A percentile compares a stretch with the other conserved stretches of the same genome.
phyloP scores from a whole-genome alignment of 2,888 invertebrate species.

The Electrophaes corylata region DNA sequence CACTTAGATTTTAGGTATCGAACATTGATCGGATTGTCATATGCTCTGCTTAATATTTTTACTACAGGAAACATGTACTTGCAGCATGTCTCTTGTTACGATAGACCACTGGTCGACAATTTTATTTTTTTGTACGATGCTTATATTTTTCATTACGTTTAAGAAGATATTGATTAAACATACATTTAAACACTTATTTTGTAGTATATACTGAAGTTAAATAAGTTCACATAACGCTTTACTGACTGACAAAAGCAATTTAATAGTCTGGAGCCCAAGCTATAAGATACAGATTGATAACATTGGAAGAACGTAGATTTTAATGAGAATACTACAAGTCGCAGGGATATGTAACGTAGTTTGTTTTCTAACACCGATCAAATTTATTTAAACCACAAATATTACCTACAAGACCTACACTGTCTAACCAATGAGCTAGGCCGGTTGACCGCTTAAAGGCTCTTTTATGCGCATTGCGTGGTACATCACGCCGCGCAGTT shows the following conservation, averaged over 20 bases:
- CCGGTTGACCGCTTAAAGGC: constrained; percentile 23
- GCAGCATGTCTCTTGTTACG: not conserved
- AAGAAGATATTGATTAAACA: not conserved
- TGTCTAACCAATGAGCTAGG: constrained; percentile 45
- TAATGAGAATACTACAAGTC: constrained; percentile 56
- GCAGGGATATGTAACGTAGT: constrained; percentile 74
- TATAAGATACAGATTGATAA: constrained; percentile 61
- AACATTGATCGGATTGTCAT: constrained; percentile 13
- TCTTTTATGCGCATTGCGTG: no score
- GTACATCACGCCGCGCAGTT: no score
- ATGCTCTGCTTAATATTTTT: constrained; percentile 14
- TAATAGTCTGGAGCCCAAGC: constrained; percentile 66
- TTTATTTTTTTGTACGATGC: not conserved
- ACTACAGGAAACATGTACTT: not conserved
- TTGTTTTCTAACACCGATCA: constrained; percentile 70
- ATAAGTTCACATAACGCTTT: not conserved
- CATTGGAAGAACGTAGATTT: constrained; percentile 79
- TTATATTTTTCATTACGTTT: not conserved
- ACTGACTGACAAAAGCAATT: constrained; percentile 31
- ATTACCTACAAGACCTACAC: constrained; percentile 45
- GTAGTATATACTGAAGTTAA: not conserved
- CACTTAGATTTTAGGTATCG: constrained; percentile 22
- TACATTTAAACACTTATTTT: not conserved
- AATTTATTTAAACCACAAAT: constrained; percentile 52
- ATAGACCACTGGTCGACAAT: not conserved